These are phyloP conservation scores for Neodontobutis hainanensis DNA, from an alignment of 2,113 vertebrate genomes.

Conservation along the genomic window DNA sequence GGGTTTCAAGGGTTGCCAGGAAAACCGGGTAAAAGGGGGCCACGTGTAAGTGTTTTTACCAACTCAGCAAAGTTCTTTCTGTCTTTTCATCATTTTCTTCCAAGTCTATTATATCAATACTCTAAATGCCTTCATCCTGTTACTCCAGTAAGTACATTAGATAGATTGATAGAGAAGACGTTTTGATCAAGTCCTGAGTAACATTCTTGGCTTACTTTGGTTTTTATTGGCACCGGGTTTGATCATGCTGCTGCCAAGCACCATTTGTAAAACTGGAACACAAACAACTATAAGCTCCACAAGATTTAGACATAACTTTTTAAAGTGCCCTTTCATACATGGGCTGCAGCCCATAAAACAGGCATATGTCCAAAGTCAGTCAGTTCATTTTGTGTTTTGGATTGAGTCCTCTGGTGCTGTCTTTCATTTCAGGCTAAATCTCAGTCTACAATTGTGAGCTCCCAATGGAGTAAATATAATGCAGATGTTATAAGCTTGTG, in stretches of 20 bases:
- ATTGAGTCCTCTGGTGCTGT: constrained; percentile 13
- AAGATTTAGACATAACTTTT: not conserved
- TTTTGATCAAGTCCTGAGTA: constrained; percentile 34
- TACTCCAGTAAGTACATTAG: not conserved
- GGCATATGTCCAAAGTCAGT: constrained; percentile 11
- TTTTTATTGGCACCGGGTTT: constrained; percentile 55
- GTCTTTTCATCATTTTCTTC: not conserved
- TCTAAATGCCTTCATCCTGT: constrained; percentile 2
- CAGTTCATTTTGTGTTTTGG: constrained; percentile 24
- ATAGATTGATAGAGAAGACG: constrained; percentile 10
- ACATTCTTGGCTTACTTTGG: constrained; percentile 46
- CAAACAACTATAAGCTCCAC: constrained; percentile 48
- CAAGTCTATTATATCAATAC: not conserved
- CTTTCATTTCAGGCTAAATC: constrained; percentile 10
- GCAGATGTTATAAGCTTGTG: constrained; percentile 42
- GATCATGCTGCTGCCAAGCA: constrained; percentile 54
- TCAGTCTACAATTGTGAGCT: constrained; percentile 14
- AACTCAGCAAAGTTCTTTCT: not conserved
- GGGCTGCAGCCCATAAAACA: constrained; percentile 12
- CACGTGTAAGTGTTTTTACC: constrained; percentile 83
- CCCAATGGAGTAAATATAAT: constrained; percentile 18
- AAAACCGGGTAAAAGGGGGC: constrained; percentile 87
- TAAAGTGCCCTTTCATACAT: constrained; percentile 13
- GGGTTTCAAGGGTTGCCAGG: constrained; percentile 90
- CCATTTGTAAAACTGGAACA: constrained; percentile 50